Conservation (phyloP, 2,113 vertebrate genomes). For the Eleginops maclovinus region DNA sequence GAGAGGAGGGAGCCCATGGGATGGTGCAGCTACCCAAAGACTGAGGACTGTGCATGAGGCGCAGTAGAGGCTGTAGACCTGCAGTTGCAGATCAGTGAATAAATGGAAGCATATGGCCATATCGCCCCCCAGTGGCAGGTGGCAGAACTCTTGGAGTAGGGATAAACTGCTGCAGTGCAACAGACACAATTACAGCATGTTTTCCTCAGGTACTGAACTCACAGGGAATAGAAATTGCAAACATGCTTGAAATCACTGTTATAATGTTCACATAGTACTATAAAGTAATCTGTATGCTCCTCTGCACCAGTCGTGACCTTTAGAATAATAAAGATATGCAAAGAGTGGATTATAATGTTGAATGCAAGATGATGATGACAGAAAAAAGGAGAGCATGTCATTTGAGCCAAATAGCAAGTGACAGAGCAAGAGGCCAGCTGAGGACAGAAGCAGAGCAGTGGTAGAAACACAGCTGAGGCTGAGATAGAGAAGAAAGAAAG, state of each 20-base stretch:
- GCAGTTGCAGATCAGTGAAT: constrained; percentile 40
- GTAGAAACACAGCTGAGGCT: neutral
- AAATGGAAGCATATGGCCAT: constrained; percentile 63
- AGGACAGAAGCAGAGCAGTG: constrained; percentile 15
- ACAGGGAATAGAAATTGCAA: constrained; percentile 14
- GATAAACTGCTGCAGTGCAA: constrained; percentile 66
- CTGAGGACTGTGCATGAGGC: constrained; percentile 44
- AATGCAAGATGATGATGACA: constrained; percentile 23
- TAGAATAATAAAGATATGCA: constrained; percentile 31
- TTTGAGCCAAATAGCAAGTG: constrained; percentile 27
- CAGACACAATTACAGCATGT: constrained; percentile 29
- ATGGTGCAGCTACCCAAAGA: constrained; percentile 45
- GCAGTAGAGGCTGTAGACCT: constrained; percentile 51
- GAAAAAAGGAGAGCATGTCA: constrained; percentile 9
- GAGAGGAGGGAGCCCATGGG: constrained; percentile 44
- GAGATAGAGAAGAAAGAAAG: neutral
- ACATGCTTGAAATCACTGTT: constrained; percentile 7
- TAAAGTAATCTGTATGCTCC: neutral
- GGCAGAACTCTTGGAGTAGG: constrained; percentile 41
- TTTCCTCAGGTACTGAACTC: constrained; percentile 25
- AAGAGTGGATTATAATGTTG: constrained; percentile 24
- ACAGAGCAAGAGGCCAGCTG: constrained; percentile 35
- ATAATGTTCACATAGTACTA: neutral
- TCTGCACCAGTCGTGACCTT: constrained; percentile 25
- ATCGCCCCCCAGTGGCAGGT: constrained; percentile 82